Evolutionary conservation across 1,140 invertebrate genomes (phyloP).

Genomic region (Homarus americanus): DNA sequence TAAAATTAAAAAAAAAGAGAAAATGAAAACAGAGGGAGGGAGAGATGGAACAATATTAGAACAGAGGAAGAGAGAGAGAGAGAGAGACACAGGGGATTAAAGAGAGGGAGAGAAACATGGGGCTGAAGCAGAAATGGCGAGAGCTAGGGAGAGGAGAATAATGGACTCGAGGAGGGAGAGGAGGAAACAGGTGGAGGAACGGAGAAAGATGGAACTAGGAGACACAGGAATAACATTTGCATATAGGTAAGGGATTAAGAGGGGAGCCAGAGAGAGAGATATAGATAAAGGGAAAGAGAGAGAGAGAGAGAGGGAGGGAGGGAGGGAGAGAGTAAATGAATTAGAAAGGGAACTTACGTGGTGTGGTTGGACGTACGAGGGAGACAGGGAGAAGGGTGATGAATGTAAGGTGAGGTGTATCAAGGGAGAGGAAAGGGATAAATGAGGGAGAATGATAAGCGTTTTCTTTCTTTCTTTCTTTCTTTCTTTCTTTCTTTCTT

Average conservation of each 20-base stretch:
- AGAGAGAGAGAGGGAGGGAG: background rate
- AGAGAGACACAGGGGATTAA: background rate
- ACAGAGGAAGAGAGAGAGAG: background rate
- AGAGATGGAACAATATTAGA: background rate
- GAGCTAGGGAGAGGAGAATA: background rate
- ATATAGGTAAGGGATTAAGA: background rate
- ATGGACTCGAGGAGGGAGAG: background rate
- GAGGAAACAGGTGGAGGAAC: background rate
- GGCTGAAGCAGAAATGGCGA: background rate
- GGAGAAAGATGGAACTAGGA: background rate
- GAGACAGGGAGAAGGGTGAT: background rate
- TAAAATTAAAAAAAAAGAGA: too few species aligned
- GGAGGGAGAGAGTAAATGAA: background rate
- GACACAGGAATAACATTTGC: background rate
- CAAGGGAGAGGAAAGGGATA: background rate
- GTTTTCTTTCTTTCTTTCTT: background rate
- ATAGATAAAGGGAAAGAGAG: too few species aligned
- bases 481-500: background rate
- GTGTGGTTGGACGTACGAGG: background rate
- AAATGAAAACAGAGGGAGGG: too few species aligned
- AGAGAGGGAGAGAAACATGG: background rate
- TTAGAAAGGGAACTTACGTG: background rate
- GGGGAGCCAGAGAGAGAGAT: background rate
- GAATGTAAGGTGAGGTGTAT: background rate
- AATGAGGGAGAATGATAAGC: background rate